Base-by-base conservation (phyloP, 2,113 vertebrate genomes). In the Thryonomys swinderianus region DNA sequence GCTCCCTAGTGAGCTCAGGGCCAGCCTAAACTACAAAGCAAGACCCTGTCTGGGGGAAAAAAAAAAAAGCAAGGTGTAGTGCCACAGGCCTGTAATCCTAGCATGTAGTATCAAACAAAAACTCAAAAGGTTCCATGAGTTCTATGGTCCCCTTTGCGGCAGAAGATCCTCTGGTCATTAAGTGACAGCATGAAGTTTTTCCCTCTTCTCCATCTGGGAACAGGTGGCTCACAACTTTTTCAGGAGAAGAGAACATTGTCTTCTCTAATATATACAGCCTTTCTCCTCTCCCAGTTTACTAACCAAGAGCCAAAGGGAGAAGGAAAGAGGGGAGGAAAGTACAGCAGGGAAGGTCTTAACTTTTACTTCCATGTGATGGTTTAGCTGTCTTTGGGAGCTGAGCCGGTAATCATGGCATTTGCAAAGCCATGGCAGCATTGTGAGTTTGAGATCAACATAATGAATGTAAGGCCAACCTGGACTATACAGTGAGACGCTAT, bases 161-260 rank as follows among this genome's bases (percentile, higher is more conserved):
- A 93, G 67, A 86, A 85, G 92, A 16, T 55, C 62, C 51, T 86
- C 3, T 86, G 3, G 21, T 90, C 21, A 79, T 10, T 23, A 37
- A 94, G 27, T 90, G 62, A 78, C 27, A 94, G 37, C n/a, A 5
- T 55, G 16, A 96, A 92, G 45, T 25, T 10, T 85, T 76, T 27
- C 53, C 18, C 8, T 55, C 9, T 78, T 85, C 17, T 71, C 67
- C 37, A 37, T 10, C 18, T 81, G 51, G 32, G 59, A 42, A 78
- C 37, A 71, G 23, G 51, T 81, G 53, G 40, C 34, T 85, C 66
- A 64, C 57, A 61, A 42, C 71, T 67, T 93, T 34, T 27, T 4
- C 7, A 69, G 16, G 34, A 83, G 30, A 84, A n/a, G 10, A 34
- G 7, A 55, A 2, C 48, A 62, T 40, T 51, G 34, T 81, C 87